These are phyloP conservation scores for Garrulus glandarius DNA, from an alignment of 2,797 vertebrate species.

Conservation along the genomic window DNA sequence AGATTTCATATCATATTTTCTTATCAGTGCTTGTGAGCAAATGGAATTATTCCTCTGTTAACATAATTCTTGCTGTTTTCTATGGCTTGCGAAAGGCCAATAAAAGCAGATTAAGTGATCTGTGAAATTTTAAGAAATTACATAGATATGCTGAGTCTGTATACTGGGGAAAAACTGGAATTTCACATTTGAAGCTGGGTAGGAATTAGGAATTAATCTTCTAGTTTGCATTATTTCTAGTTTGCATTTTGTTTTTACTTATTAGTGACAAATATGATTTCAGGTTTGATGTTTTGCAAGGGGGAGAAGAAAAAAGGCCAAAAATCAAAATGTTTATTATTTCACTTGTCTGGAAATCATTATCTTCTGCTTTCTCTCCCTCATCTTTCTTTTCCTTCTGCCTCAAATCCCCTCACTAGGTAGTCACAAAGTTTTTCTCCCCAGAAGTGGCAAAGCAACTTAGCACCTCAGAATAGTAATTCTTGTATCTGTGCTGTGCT, in stretches of 20 bases:
- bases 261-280: not conserved
- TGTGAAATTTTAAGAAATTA: not conserved
- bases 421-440: not conserved
- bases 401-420: not conserved
- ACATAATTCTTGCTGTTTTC: not conserved
- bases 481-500: not conserved
- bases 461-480: not conserved
- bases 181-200: not conserved
- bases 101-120: not conserved
- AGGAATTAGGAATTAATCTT: not conserved
- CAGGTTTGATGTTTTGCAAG: not conserved
- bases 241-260: not conserved
- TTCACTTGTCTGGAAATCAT: not conserved
- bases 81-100: not conserved
- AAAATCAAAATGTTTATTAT: not conserved
- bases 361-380: not conserved
- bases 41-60: not conserved
- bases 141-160: not conserved
- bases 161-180: not conserved
- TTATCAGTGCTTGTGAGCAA: not conserved
- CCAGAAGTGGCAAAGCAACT: not conserved
- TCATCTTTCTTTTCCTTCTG: not conserved
- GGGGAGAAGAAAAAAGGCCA: fast-evolving
- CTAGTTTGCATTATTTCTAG: not conserved
- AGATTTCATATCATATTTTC: not conserved